Evolutionary conservation across 2,113 vertebrate species (phyloP).

Genomic region (Hemiscyllium ocellatum): DNA sequence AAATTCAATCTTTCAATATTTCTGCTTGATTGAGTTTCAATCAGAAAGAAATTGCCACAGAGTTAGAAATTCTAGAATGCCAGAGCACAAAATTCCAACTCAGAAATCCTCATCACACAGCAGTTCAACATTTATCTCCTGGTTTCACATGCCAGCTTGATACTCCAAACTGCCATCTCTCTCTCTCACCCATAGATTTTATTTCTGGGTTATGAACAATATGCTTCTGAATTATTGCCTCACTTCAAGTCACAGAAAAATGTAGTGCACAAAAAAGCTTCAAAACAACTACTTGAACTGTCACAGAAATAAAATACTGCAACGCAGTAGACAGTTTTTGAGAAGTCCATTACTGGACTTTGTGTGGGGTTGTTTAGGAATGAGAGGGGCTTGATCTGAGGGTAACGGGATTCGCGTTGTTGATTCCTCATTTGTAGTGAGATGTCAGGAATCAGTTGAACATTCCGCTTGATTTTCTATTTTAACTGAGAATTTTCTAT

Average conservation of each 20-base stretch:
- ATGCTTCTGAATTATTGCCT: neutral
- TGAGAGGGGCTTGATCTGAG: neutral
- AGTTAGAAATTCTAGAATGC: neutral
- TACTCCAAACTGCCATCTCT: neutral
- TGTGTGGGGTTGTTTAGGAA: neutral
- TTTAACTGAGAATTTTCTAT: neutral
- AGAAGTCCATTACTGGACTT: neutral
- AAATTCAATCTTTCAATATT: neutral
- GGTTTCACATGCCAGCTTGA: neutral
- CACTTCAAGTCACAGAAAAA: neutral
- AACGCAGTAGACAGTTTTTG: neutral
- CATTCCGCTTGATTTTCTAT: neutral
- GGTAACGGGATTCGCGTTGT: neutral
- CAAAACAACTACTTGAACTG: neutral
- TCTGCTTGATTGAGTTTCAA: constrained; percentile 18
- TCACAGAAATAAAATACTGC: constrained; percentile 4
- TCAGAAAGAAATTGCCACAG: neutral
- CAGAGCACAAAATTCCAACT: neutral
- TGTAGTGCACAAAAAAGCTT: neutral
- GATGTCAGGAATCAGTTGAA: neutral
- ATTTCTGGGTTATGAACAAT: neutral
- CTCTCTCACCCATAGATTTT: neutral
- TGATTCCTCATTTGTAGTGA: neutral
- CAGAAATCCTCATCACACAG: neutral
- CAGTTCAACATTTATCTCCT: neutral